Conservation (phyloP, 2,888 invertebrate genomes). For the Leptopilina drosophilae region DNA sequence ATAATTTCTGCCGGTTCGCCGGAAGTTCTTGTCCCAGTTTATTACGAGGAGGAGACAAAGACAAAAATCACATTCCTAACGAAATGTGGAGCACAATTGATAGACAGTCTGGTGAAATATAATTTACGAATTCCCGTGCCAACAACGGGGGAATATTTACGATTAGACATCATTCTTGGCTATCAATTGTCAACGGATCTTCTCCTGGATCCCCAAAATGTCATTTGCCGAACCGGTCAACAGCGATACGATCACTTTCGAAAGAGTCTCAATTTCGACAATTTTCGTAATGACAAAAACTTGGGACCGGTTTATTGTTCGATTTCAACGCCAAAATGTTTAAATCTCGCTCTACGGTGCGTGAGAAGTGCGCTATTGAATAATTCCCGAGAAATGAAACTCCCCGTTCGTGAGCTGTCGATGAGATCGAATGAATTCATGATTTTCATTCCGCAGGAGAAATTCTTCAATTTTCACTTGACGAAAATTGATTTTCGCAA, state of each 20-base stretch:
- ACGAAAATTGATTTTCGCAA: slow-evolving; percentile 69
- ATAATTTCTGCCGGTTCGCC: slow-evolving; percentile 65
- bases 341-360: slow-evolving; percentile 66
- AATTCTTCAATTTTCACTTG: slow-evolving; percentile 67
- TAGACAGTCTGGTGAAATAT: slow-evolving; percentile 65
- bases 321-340: slow-evolving; percentile 65
- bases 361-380: slow-evolving; percentile 59
- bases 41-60: slow-evolving; percentile 63
- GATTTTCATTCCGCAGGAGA: slow-evolving; percentile 64
- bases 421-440: slow-evolving; percentile 67
- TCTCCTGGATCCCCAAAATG: slow-evolving; percentile 62
- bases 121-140: slow-evolving; percentile 61
- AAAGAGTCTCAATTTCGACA: slow-evolving; percentile 68
- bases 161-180: slow-evolving; percentile 70
- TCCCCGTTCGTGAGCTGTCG: slow-evolving; percentile 69
- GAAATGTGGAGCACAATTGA: slow-evolving; percentile 62
- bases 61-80: slow-evolving; percentile 68
- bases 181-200: slow-evolving; percentile 64
- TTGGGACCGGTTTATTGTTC: slow-evolving; percentile 70
- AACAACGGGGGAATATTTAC: slow-evolving; percentile 59
- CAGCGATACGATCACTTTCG: slow-evolving; percentile 64
- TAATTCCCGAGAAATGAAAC: slow-evolving; percentile 58
- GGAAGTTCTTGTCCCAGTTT: slow-evolving; percentile 67
- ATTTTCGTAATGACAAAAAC: slow-evolving; percentile 68
- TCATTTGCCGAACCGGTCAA: slow-evolving; percentile 63